phyloP scores from a whole-genome alignment of 2,797 vertebrate species.

The Falco columbarius region DNA sequence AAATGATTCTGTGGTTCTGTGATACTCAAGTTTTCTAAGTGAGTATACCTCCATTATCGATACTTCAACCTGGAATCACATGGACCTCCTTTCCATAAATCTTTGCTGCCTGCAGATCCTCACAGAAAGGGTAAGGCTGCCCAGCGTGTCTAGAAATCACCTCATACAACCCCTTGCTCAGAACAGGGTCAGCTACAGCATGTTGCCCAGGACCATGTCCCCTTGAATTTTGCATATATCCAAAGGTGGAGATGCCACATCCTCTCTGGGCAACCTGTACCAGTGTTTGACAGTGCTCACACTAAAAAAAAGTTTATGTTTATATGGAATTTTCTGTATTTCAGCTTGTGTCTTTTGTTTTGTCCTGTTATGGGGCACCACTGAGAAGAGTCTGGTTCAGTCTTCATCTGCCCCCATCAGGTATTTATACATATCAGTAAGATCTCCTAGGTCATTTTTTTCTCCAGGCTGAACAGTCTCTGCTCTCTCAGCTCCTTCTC shows the following conservation, averaged over 20 bases:
- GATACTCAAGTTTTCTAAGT: not conserved
- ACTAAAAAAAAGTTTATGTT: not conserved
- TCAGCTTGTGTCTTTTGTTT: not conserved
- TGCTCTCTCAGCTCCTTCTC: not conserved
- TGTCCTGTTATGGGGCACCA: too few relatives aligned
- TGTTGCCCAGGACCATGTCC: rapidly evolving
- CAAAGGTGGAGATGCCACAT: not conserved
- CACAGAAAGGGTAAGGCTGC: not conserved
- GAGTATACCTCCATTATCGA: not conserved
- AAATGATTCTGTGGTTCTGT: too few relatives aligned
- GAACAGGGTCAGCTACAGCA: not conserved
- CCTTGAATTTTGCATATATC: not conserved
- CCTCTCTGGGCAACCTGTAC: not conserved
- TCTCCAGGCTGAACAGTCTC: too few relatives aligned
- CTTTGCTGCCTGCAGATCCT: not conserved
- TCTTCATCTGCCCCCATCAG: too few relatives aligned
- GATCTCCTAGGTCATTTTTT: too few relatives aligned
- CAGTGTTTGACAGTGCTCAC: not conserved
- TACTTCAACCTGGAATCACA: not conserved
- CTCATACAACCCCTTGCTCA: not conserved
- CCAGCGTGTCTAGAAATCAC: not conserved
- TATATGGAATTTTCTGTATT: not conserved
- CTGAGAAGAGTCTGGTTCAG: too few relatives aligned
- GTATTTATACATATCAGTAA: too few relatives aligned
- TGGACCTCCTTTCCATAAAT: not conserved